A percentile compares a stretch with the other conserved stretches of the same genome.
These are phyloP conservation scores for Mylabris sibirica DNA, from an alignment of 2,888 invertebrate genomes.

Conservation along the genomic window DNA sequence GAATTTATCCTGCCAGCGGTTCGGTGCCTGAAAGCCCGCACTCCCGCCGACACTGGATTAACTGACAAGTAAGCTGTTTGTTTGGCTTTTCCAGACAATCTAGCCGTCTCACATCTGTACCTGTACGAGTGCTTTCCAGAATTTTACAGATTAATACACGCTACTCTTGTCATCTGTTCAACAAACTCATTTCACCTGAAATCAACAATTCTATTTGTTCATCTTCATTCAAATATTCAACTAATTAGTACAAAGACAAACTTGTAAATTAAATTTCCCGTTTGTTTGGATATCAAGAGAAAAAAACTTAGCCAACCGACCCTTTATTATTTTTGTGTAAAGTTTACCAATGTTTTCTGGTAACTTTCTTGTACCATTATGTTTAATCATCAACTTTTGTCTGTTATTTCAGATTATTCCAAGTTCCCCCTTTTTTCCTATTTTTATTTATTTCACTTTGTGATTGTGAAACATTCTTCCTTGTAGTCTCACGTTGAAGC, in stretches of 20 bases:
- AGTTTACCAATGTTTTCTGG: neutral
- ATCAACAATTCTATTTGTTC: neutral
- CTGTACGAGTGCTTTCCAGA: neutral
- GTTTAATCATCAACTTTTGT: neutral
- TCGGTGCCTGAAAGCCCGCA: constrained; percentile 10
- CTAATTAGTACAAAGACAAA: neutral
- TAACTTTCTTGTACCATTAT: neutral
- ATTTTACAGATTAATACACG: constrained; percentile 1
- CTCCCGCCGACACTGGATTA: constrained; percentile 20
- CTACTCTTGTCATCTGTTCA: too few species aligned
- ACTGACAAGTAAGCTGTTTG: constrained; percentile 24
- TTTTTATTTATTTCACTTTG: neutral
- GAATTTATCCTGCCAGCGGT: neutral
- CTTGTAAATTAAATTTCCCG: neutral
- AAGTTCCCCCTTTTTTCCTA: neutral
- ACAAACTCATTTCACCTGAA: neutral
- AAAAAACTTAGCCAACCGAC: neutral
- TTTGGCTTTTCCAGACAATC: constrained; percentile 20
- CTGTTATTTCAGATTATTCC: neutral
- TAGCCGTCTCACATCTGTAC: constrained; percentile 17
- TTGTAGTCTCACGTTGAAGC: too few species aligned
- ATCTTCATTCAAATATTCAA: neutral
- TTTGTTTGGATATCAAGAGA: neutral
- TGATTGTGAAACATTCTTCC: neutral
- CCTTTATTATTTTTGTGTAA: neutral